These are phyloP conservation scores for Pteruthius melanotis DNA, from an alignment of 2,113 vertebrate genomes.

Conservation along the genomic window DNA sequence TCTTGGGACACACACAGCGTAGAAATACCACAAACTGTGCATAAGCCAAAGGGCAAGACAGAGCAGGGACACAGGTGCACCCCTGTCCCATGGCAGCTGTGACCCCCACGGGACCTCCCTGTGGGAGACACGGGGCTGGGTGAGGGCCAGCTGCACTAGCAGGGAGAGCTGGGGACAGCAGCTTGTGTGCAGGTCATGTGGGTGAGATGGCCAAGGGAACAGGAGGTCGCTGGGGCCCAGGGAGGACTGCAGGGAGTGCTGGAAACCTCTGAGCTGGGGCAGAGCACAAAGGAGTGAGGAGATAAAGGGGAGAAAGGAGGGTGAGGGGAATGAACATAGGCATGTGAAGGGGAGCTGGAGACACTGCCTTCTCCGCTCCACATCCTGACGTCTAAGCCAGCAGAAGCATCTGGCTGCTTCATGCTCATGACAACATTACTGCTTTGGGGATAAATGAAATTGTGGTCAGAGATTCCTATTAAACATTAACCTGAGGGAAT, in stretches of 20 bases:
- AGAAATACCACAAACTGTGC: not conserved
- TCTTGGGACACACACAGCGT: too few relatives aligned
- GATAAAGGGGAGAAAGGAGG: not conserved
- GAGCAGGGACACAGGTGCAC: fast-evolving
- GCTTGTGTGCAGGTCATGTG: not conserved
- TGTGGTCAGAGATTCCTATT: not conserved
- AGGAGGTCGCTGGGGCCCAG: not conserved
- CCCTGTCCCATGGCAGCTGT: fast-evolving
- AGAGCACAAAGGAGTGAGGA: not conserved
- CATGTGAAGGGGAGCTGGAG: not conserved
- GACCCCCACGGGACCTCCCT: not conserved
- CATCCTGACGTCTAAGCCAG: not conserved
- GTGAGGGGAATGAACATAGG: not conserved
- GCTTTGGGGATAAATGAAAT: not conserved
- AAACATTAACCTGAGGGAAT: not conserved
- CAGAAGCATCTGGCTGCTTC: not conserved
- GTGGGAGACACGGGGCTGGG: not conserved
- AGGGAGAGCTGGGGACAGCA: not conserved
- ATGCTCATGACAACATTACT: fast-evolving
- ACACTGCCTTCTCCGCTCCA: fast-evolving
- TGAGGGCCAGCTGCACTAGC: not conserved
- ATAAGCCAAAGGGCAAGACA: not conserved
- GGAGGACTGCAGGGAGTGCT: not conserved
- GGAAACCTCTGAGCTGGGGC: not conserved
- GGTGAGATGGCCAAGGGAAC: not conserved